Evolutionary conservation across 2,888 invertebrate genomes (phyloP).

Genomic region (Noctua janthe): DNA sequence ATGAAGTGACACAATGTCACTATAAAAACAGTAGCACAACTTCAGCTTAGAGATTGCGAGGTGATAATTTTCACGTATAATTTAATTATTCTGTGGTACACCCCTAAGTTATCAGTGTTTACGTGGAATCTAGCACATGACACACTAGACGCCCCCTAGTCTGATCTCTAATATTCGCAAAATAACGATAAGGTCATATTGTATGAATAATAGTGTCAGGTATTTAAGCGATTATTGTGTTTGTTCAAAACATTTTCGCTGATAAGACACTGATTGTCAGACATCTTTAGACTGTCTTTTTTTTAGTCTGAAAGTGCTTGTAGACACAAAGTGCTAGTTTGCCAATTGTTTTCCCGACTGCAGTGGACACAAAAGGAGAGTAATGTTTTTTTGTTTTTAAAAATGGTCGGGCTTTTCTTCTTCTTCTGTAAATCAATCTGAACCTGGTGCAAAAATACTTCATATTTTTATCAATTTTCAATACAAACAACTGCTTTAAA

Average conservation of each 20-base stretch:
- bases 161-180: constrained; percentile 61
- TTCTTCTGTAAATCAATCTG: neutral
- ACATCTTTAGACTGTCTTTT: neutral
- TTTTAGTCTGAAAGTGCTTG: neutral
- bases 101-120: constrained; percentile 58
- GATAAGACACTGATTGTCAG: neutral
- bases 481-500: neutral
- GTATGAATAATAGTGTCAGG: constrained; percentile 28
- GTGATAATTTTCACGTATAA: neutral
- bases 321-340: neutral
- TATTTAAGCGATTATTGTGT: constrained; percentile 11
- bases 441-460: neutral
- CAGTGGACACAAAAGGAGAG: neutral
- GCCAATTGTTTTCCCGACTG: neutral
- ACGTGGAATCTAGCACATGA: constrained; percentile 62
- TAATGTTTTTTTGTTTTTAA: neutral
- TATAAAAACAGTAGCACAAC: neutral
- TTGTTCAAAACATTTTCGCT: constrained; percentile 3
- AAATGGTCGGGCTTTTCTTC: neutral
- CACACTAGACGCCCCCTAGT: constrained; percentile 64
- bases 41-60: neutral
- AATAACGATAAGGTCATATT: constrained; percentile 40
- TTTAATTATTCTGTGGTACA: constrained; percentile 21
- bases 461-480: neutral
- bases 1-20: neutral